A percentile compares a stretch with the other conserved stretches of the same genome.
Evolutionary conservation across 2,113 vertebrate species (phyloP).

Genomic region (Grammomys dolichurus): DNA sequence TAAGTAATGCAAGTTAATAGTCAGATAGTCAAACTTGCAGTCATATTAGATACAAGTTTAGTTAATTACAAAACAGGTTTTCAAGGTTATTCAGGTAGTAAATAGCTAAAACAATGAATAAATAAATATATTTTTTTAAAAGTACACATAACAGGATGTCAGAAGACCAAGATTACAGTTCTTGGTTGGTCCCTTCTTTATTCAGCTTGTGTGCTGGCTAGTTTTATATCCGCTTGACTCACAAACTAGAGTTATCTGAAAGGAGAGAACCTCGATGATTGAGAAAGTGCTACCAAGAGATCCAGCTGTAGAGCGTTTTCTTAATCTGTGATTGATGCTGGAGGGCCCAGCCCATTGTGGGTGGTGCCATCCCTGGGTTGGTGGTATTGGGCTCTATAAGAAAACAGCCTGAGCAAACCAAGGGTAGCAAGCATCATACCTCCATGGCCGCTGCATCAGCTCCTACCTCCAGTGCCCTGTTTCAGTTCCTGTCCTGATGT

Average conservation of each 20-base stretch:
- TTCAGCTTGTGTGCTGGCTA: not conserved
- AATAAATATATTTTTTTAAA: not conserved
- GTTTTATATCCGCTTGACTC: not conserved
- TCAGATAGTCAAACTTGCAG: no score
- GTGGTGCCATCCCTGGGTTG: not conserved
- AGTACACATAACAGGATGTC: not conserved
- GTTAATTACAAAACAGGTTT: no score
- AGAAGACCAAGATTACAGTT: slow-evolving; percentile 18
- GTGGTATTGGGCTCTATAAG: not conserved
- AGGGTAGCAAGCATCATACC: not conserved
- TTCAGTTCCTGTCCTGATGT: not conserved
- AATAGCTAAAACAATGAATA: not conserved
- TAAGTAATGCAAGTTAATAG: no score
- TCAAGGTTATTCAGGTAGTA: no score
- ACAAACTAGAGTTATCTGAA: not conserved
- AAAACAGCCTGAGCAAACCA: not conserved
- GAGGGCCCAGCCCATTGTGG: not conserved
- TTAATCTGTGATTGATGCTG: not conserved
- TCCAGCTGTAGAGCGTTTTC: not conserved
- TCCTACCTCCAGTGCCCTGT: not conserved
- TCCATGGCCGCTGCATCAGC: not conserved
- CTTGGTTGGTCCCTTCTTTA: not conserved
- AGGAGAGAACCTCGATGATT: not conserved
- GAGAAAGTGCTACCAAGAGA: not conserved
- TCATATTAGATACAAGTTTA: no score